phyloP scores from a whole-genome alignment of 2,888 invertebrate species.

The Timandra comae region DNA sequence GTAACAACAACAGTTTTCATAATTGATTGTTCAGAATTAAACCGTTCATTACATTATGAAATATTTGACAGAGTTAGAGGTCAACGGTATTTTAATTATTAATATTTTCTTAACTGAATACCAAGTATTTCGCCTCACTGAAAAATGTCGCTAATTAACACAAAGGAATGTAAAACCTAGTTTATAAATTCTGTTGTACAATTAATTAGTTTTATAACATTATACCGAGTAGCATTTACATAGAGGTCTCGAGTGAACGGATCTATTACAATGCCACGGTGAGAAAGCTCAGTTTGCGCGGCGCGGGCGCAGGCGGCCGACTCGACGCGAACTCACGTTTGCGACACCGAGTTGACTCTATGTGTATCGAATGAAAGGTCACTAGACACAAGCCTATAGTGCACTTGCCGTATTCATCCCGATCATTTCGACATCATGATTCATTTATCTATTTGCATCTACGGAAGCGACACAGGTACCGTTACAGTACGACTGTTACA shows the following conservation, averaged over 20 bases:
- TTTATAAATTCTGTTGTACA: slow-evolving; percentile 1
- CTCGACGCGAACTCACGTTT: slow-evolving; percentile 47
- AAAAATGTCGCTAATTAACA: slow-evolving; percentile 1
- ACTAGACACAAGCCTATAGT: slow-evolving; percentile 20
- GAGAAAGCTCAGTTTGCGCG: slow-evolving; percentile 49
- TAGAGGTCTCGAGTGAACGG: slow-evolving; percentile 56
- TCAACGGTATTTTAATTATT: slow-evolving; percentile 1
- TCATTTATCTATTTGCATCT: slow-evolving; percentile 13
- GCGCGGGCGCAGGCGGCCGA: slow-evolving; percentile 29
- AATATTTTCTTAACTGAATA: background rate
- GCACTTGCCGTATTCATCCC: slow-evolving; percentile 29
- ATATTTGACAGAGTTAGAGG: slow-evolving; percentile 5
- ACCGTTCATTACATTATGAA: too few relatives aligned
- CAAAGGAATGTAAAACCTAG: background rate
- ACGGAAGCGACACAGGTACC: slow-evolving; percentile 8
- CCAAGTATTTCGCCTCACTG: slow-evolving; percentile 1
- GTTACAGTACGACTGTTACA: slow-evolving; percentile 6
- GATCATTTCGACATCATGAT: slow-evolving; percentile 24
- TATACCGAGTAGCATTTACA: slow-evolving; percentile 27
- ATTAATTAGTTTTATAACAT: slow-evolving; percentile 4
- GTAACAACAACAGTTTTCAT: too few relatives aligned
- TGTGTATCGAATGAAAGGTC: slow-evolving; percentile 22
- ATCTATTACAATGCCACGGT: slow-evolving; percentile 57
- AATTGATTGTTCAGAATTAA: too few relatives aligned
- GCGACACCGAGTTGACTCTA: slow-evolving; percentile 42